Base-by-base conservation (phyloP, 1,140 invertebrate species). In the Oncopodura yosiiana region DNA sequence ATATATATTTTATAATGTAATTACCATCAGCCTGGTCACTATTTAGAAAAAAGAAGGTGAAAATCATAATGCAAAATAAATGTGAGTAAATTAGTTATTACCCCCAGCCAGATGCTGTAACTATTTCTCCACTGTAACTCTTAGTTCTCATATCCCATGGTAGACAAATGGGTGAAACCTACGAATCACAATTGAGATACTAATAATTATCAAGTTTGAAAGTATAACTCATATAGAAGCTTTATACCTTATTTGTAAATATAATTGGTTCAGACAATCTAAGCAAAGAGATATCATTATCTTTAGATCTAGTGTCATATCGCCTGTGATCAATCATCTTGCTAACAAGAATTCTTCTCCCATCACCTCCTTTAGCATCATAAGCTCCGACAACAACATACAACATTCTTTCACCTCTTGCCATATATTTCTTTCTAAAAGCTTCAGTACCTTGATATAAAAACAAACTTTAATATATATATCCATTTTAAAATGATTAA, bases 241-340 rank as follows among this genome's bases (percentile, higher is more conserved):
- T n/a, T n/a, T n/a, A n/a, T n/a, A n/a, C n/a, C n/a, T n/a, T n/a
- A n/a, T n/a, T n/a, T n/a, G 2, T 8, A 18, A 34, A 23, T 4
- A 23, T 1, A 12, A 12, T 24, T 14, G 53, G 39, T 2, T 9
- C 30, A 3, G 26, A 5, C n/a, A 61, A 26, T 11, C 46, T 27
- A 4, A 55, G 23, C n/a, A 87, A 64, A 0, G 77, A 78, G 4
- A 86, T 76, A 61, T 87, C 84, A 58, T 81, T 75, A 55, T 73
- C 61, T 23, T 69, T 53, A 0, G 44, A 69, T 3, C 21, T 29
- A 1, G 3, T 1, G 4, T 69, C 48, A 56, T 75, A 79, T 0
- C 61, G 6, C 3, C 70, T 68, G 63, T 78, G 72, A 2, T 68
- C 52, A 1, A 67, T 62, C 23, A 69, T 67, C 26, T 55, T 38